A percentile compares a stretch with the other conserved stretches of the same genome.
These are phyloP conservation scores for Danio jaintianensis DNA, from an alignment of 2,797 vertebrate genomes.

Conservation along the genomic window DNA sequence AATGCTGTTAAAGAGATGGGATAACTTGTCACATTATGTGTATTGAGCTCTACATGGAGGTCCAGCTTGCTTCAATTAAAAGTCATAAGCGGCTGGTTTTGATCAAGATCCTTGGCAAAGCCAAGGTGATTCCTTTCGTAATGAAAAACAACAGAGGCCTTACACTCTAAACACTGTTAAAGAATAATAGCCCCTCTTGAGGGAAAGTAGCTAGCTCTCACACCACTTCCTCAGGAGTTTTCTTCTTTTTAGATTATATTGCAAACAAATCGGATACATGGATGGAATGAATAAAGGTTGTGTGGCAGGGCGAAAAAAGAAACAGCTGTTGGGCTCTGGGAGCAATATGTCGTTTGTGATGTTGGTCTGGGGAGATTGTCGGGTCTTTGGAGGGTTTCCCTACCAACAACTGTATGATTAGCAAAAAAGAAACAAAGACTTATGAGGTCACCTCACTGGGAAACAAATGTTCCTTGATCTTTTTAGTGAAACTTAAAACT, in stretches of 20 bases:
- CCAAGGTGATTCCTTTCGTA: conserved; percentile 86
- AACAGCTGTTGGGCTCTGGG: conserved; percentile 66
- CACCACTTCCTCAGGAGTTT: conserved; percentile 71
- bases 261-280: conserved; percentile 70
- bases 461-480: conserved; percentile 28
- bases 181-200: conserved; percentile 78
- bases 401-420: conserved; percentile 23
- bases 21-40: conserved; percentile 85
- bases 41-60: conserved; percentile 82
- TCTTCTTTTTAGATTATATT: conserved; percentile 75
- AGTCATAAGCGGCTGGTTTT: conserved; percentile 79
- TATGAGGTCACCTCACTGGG: conserved; percentile 6
- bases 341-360: conserved; percentile 64
- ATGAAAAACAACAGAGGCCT: conserved; percentile 83
- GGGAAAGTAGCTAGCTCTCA: conserved; percentile 75
- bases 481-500: neutral
- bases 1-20: conserved; percentile 81
- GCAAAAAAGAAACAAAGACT: conserved; percentile 23
- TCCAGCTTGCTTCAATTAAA: conserved; percentile 88
- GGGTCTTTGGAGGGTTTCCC: conserved; percentile 57
- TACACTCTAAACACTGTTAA: conserved; percentile 82
- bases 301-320: conserved; percentile 64
- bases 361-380: conserved; percentile 53
- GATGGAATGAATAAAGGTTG: conserved; percentile 68
- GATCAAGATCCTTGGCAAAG: conserved; percentile 82